Evolutionary conservation across 2,888 invertebrate species (phyloP), one percentile per base, ranked within the genome.

Genomic region (Ametastegia equiseti): DNA sequence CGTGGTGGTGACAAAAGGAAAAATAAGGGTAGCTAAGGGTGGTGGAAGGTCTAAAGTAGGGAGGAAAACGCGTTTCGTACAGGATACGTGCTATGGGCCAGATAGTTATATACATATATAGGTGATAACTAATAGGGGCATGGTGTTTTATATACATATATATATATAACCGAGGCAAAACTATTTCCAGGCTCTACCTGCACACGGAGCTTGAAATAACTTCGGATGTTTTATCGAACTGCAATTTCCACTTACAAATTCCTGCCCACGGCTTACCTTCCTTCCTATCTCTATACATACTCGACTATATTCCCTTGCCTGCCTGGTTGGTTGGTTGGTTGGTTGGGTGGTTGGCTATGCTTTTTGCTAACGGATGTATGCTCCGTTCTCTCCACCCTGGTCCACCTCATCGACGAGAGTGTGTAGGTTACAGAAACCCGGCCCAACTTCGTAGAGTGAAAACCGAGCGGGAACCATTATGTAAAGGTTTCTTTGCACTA

Each of bases 141-240:
- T 27, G 33, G 45, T 71, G 27, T 15, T n/a, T n/a, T 15, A 47
- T 23, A 23, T 27, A 19, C 11, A 9, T 42, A 42, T 4, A 71
- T 9, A 11, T 23, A 47, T 27, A 19, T 1, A 67, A 30, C 71
- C 15, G 30, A 27, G 71, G 71, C 23, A 47, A 71, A 71, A 71
- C 71, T 71, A 71, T 71, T 71, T 71, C 47, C 47, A 27, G 45
- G 45, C 45, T 47, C 27, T 63, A 9, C 42, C 42, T 42, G 9
- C 42, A 42, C 9, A 60, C 19, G 4, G 30, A 71, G 71, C 19
- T 75, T 50, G 54, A 75, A 75, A 75, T 75, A 54, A 75, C 75
- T 75, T 54, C 11, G 75, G 23, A 75, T 75, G 75, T 75, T 75
- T 75, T 75, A 75, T 75, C 75, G 75, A 75, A 75, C 33, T 75